Percentiles rank a stretch among this genome's conserved stretches.
Evolutionary conservation across 1,140 invertebrate genomes (phyloP).

Genomic region (Lepidurus packardi): DNA sequence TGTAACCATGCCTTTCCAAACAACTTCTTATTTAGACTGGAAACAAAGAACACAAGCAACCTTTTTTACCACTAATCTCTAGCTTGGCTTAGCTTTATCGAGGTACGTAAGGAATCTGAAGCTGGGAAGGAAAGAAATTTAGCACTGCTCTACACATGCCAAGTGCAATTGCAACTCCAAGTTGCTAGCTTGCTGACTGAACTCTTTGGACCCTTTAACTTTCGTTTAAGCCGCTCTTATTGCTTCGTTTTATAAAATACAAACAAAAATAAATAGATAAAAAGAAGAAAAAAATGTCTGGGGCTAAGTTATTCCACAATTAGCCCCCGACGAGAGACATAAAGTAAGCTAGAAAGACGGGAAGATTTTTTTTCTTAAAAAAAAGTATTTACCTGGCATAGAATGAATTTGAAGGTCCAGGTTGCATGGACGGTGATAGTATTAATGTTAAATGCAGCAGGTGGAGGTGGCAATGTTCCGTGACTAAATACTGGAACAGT

Average conservation of each 20-base stretch:
- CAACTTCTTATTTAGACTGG: background rate
- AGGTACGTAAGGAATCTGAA: no score
- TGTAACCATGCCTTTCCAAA: background rate
- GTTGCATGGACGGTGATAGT: background rate
- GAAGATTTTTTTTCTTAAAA: background rate
- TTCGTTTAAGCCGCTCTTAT: background rate
- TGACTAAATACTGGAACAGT: constrained; percentile 19
- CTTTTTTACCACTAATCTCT: no score
- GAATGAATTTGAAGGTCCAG: background rate
- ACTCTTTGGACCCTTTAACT: background rate
- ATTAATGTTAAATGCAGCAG: constrained; percentile 16
- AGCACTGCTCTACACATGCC: no score
- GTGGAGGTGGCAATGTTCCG: background rate
- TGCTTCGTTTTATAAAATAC: background rate
- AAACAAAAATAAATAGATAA: background rate
- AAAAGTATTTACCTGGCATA: constrained; percentile 8
- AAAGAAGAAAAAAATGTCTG: background rate
- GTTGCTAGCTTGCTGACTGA: no score
- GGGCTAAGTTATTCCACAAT: background rate
- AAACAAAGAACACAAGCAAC: no score
- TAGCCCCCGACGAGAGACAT: background rate
- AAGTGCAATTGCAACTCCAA: no score
- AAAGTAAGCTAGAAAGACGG: background rate
- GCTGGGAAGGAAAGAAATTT: no score
- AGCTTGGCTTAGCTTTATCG: no score